Evolutionary conservation across 2,113 vertebrate species (phyloP).

Genomic region (Calonectris borealis): DNA sequence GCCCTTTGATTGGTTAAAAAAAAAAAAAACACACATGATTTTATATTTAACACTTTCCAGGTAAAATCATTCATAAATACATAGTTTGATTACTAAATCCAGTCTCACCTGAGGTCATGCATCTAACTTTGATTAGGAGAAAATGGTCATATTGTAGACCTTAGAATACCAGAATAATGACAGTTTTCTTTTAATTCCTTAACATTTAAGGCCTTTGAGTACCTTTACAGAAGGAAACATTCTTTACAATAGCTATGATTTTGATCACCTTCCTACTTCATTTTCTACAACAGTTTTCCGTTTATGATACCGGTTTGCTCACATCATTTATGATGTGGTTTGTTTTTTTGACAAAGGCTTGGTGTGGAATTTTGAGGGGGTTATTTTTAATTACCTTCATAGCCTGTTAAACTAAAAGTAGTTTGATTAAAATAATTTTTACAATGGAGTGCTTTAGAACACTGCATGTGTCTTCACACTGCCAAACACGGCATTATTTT

Average conservation of each 20-base stretch:
- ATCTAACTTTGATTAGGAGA: not conserved
- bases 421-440: not conserved
- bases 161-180: not conserved
- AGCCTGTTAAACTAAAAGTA: not conserved
- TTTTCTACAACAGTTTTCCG: not conserved
- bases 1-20: not conserved
- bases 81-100: not conserved
- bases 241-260: not conserved
- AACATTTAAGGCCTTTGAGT: not conserved
- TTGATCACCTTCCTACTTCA: not conserved
- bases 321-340: not conserved
- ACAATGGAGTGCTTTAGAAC: not conserved
- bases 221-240: not conserved
- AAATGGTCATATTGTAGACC: not conserved
- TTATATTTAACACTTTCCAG: not conserved
- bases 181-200: not conserved
- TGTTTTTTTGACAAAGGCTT: not conserved
- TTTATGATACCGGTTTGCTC: not conserved
- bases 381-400: not conserved
- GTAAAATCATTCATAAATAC: not conserved
- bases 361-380: not conserved
- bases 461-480: not conserved
- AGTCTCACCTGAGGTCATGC: not conserved
- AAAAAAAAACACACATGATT: not conserved
- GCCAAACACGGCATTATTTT: not conserved